Conservation (phyloP, 64 coral and sea anemone genomes). For the Stichodactyla mertensii region DNA sequence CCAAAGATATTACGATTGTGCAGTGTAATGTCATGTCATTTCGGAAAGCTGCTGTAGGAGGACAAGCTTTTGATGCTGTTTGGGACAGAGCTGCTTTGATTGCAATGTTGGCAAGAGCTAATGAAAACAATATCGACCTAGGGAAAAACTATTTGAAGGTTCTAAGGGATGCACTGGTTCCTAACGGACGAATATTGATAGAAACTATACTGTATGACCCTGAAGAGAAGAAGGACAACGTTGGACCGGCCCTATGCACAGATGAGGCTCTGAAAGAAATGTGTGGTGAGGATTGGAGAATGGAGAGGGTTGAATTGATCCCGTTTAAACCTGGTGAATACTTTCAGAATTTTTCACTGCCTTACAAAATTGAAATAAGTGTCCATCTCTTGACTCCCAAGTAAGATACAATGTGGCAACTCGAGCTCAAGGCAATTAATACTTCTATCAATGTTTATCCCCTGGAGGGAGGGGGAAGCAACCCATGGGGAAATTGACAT, state of each 20-base stretch:
- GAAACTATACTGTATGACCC: conserved; percentile 7
- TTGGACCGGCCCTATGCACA: background rate
- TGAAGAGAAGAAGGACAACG: background rate
- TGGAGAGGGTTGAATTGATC: background rate
- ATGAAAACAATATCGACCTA: background rate
- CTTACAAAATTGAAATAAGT: background rate
- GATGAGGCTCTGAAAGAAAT: conserved; percentile 5
- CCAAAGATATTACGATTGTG: conserved; percentile 56
- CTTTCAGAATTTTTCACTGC: background rate
- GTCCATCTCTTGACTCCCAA: background rate
- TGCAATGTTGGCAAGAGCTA: background rate
- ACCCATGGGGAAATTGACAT: no score
- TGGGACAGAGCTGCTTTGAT: conserved; percentile 66
- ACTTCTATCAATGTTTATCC: no score
- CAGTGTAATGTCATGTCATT: conserved; percentile 57
- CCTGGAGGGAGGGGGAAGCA: no score
- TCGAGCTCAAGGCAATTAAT: no score
- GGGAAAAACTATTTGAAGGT: conserved; percentile 11
- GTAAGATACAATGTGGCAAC: background rate
- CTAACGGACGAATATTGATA: background rate
- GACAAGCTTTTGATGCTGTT: conserved; percentile 36
- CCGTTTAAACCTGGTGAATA: background rate
- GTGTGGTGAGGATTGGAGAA: background rate
- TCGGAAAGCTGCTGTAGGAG: conserved; percentile 28
- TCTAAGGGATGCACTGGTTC: background rate